Conservation (phyloP, 2,113 vertebrate species). For the Thermophis baileyi region DNA sequence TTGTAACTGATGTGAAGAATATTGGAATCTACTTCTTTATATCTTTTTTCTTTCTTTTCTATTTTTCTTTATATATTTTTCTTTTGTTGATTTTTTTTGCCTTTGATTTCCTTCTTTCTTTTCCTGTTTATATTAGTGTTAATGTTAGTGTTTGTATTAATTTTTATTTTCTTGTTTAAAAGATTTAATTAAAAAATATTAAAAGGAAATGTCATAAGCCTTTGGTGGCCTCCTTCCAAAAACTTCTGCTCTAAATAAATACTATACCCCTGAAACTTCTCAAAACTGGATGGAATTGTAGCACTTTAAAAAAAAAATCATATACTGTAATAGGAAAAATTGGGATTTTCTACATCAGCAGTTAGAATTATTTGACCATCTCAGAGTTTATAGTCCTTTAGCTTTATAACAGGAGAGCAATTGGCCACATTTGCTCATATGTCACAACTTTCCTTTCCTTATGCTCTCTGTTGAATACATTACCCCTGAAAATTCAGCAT, state of each 20-base stretch:
- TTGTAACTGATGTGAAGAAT: not conserved
- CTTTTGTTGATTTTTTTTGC: not conserved
- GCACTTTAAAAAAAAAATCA: not conserved
- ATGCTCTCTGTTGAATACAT: not conserved
- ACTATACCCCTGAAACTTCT: not conserved
- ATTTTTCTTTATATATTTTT: not conserved
- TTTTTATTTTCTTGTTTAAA: not conserved
- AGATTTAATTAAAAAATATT: not conserved
- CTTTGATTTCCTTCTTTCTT: not conserved
- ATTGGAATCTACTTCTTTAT: not conserved
- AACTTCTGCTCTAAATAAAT: not conserved
- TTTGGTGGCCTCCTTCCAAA: not conserved
- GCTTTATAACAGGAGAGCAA: not conserved
- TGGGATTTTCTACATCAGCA: not conserved
- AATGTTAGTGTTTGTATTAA: not conserved
- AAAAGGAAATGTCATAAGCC: not conserved
- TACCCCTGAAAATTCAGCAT: conserved; percentile 47
- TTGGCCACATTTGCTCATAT: not conserved
- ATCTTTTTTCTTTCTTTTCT: not conserved
- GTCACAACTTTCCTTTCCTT: not conserved
- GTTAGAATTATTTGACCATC: not conserved
- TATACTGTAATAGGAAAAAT: not conserved
- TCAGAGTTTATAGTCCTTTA: not conserved
- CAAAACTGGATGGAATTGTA: not conserved
- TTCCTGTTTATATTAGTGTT: not conserved